These are phyloP conservation scores for Dynastes grantii DNA, from an alignment of 2,888 invertebrate species.

Conservation along the genomic window DNA sequence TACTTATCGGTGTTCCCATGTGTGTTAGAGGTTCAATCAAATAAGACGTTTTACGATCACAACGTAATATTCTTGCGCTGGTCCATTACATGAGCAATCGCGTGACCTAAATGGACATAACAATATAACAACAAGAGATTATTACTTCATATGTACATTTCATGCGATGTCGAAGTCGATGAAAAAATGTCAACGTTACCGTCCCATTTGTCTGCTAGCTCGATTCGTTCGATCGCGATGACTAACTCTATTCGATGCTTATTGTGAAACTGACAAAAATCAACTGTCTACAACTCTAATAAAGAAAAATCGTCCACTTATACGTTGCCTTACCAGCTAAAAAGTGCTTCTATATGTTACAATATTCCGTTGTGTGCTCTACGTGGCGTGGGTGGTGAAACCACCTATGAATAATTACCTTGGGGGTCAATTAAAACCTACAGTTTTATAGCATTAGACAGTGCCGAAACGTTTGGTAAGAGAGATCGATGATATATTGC, in stretches of 20 bases:
- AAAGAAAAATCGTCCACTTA: neutral
- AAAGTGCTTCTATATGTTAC: neutral
- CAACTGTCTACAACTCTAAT: neutral
- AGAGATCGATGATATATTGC: conserved; percentile 29
- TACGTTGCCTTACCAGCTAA: neutral
- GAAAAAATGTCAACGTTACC: conserved; percentile 18
- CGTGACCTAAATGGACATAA: conserved; percentile 22
- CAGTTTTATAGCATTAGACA: conserved; percentile 21
- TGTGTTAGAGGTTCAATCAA: neutral
- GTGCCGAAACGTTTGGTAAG: conserved; percentile 31
- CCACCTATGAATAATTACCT: conserved; percentile 27
- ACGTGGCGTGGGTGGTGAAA: conserved; percentile 24
- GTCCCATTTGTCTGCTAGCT: conserved; percentile 4
- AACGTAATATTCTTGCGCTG: neutral
- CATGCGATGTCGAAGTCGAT: neutral
- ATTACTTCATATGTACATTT: conserved; percentile 7
- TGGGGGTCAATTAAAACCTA: conserved; percentile 27
- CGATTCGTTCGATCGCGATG: conserved; percentile 26
- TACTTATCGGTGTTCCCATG: too few species aligned
- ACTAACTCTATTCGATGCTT: conserved; percentile 24
- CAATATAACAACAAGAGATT: too few species aligned
- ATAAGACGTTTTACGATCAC: neutral
- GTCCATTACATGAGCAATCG: neutral
- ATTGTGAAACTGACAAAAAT: conserved; percentile 39
- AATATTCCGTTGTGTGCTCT: conserved; percentile 7